These are phyloP conservation scores for Cenopis cana DNA, from an alignment of 2,888 invertebrate genomes.

Conservation along the genomic window DNA sequence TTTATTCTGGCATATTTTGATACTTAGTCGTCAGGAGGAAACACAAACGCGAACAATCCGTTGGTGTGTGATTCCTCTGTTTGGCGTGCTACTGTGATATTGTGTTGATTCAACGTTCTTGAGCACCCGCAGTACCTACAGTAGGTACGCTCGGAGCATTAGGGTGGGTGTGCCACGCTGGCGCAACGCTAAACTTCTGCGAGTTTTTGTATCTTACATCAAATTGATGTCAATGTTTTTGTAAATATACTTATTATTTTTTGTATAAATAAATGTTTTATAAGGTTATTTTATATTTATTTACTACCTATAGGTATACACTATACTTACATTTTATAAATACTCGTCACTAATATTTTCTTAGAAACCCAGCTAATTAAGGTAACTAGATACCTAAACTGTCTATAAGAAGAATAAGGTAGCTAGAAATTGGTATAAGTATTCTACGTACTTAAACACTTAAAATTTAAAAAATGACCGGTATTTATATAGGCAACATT, in stretches of 20 bases:
- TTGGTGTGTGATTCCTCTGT: background rate
- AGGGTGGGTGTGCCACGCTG: slow-evolving; percentile 48
- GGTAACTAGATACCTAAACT: background rate
- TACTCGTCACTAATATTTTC: no score
- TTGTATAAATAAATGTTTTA: slow-evolving; percentile 66
- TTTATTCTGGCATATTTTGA: no score
- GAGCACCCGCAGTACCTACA: background rate
- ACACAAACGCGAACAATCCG: background rate
- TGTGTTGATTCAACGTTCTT: slow-evolving; percentile 15
- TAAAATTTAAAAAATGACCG: no score
- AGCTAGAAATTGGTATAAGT: no score
- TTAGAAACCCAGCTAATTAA: background rate
- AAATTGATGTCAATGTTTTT: slow-evolving; percentile 82
- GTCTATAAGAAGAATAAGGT: background rate
- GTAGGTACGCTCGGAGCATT: slow-evolving; percentile 26
- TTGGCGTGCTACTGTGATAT: slow-evolving; percentile 40
- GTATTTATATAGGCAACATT: no score
- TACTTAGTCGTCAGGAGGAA: no score
- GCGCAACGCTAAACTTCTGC: slow-evolving; percentile 66
- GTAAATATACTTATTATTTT: slow-evolving; percentile 83
- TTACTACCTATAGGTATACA: background rate
- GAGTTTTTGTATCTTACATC: slow-evolving; percentile 72
- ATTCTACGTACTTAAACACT: no score
- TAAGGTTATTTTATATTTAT: slow-evolving; percentile 47
- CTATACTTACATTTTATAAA: no score